A percentile compares a stretch with the other conserved stretches of the same genome.
phyloP scores from a whole-genome alignment of 2,113 vertebrate genomes.

The Ailurus styani region DNA sequence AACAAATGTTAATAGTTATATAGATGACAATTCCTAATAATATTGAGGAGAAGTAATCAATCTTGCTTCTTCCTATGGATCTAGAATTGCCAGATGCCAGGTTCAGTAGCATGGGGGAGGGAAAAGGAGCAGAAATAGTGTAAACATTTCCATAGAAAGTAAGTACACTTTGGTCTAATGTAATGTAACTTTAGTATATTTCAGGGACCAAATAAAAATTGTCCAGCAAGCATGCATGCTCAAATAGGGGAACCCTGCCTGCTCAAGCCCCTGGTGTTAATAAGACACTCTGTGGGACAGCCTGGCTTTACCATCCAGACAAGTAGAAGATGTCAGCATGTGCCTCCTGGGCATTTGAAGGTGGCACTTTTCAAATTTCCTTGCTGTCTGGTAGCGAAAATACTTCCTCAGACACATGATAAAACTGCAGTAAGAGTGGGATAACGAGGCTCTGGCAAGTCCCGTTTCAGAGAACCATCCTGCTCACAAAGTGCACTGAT shows the following conservation, averaged over 20 bases:
- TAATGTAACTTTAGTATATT: slow-evolving; percentile 29
- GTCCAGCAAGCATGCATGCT: neutral
- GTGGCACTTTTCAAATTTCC: slow-evolving; percentile 63
- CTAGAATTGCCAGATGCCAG: slow-evolving; percentile 57
- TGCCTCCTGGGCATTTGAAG: slow-evolving; percentile 41
- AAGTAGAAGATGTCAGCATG: slow-evolving; percentile 26
- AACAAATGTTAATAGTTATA: slow-evolving; percentile 48
- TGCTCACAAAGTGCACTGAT: neutral
- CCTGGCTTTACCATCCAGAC: neutral
- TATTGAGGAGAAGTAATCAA: slow-evolving; percentile 67
- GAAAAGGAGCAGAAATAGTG: neutral
- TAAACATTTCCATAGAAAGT: slow-evolving; percentile 32
- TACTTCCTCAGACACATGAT: slow-evolving; percentile 23
- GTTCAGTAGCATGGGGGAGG: neutral
- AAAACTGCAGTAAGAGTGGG: neutral
- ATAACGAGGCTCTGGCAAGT: neutral
- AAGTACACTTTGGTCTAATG: neutral
- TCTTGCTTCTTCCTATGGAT: slow-evolving; percentile 44
- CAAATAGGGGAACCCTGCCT: slow-evolving; percentile 33
- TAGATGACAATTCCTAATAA: slow-evolving; percentile 25
- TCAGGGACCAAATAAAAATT: neutral
- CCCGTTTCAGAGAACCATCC: neutral
- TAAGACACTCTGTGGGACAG: slow-evolving; percentile 60
- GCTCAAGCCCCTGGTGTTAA: slow-evolving; percentile 47
- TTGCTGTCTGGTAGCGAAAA: slow-evolving; percentile 39